Base-by-base conservation (phyloP, 2,113 vertebrate genomes). In the Zootoca vivipara region DNA sequence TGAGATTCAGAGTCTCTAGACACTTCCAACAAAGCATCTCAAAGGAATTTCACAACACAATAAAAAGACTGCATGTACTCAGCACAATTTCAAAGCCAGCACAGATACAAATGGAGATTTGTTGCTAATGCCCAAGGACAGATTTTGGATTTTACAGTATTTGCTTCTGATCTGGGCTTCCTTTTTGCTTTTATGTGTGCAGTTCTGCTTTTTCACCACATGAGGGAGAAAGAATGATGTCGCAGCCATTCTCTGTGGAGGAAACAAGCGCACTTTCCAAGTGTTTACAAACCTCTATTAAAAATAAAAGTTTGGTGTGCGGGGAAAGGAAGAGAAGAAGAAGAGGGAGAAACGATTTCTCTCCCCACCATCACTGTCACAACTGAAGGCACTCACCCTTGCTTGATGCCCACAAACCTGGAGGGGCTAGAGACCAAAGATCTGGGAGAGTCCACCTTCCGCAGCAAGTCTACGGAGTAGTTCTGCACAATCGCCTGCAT, bases 401-500 rank as follows among this genome's bases (percentile, higher is more conserved):
- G 96, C 74, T 95, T 94, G 3, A 98, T 91, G 6, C 94, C 92
- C n/a, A 96, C 94, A 89, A 98, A 96, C n/a, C 96, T 88, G 35
- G 97, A 96, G 0, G 92, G 89, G 58, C 94, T 96, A 73, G 86
- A 93, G 83, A 97, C 92, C 69, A 98, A 95, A 0, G 67, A 91
- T 91, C 96, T 96, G 0, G 97, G 95, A 40, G 97, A 97, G 80
- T 93, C 91, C 13, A 91, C 82, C 83, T 89, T 96, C 85, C 93
- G 94, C 30, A 97, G 87, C 1, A 96, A 91, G 12, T 96, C 95
- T 1, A 56, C 89, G 38, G 96, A 95, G 13, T 94, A 95, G 18
- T 91, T 94, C 75, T 96, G 96, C 38, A 97, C 26, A 13, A 97
- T 80, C 83, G 96, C 96, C 75, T 97, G 97, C 98, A 98, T 98